phyloP scores from a whole-genome alignment of 2,113 vertebrate genomes.

The Andinoacara biseriatus region DNA sequence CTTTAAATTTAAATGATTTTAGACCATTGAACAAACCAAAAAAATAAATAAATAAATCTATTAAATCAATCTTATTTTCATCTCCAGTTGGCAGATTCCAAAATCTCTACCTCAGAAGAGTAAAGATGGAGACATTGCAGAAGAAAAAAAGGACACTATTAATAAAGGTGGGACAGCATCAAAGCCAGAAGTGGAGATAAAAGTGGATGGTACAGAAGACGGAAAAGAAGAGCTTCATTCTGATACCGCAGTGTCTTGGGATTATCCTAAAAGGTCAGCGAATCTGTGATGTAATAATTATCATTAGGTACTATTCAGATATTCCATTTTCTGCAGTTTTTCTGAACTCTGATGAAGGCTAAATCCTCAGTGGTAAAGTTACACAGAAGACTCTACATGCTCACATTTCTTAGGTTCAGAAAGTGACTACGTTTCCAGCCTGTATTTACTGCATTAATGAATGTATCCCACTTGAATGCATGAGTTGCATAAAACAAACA shows the following conservation, averaged over 20 bases:
- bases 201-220: conserved; percentile 41
- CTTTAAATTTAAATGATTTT: background rate
- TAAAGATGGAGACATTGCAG: background rate
- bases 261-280: conserved; percentile 73
- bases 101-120: conserved; percentile 20
- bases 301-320: conserved; percentile 32
- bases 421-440: conserved; percentile 5
- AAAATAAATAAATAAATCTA: background rate
- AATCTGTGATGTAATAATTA: conserved; percentile 19
- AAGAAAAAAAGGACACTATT: conserved; percentile 15
- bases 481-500: conserved; percentile 48
- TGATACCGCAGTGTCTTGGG: conserved; percentile 51
- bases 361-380: conserved; percentile 32
- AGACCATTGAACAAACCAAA: background rate
- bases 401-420: conserved; percentile 27
- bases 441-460: conserved; percentile 51
- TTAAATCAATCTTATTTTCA: background rate
- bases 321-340: conserved; percentile 3
- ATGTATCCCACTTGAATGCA: conserved; percentile 36
- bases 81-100: conserved; percentile 55
- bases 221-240: conserved; percentile 37
- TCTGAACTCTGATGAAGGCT: background rate
- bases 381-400: conserved; percentile 22
- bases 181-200: conserved; percentile 44
- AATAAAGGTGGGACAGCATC: conserved; percentile 20